phyloP scores from a whole-genome alignment of 2,797 vertebrate species.

The Sciurus vulgaris region DNA sequence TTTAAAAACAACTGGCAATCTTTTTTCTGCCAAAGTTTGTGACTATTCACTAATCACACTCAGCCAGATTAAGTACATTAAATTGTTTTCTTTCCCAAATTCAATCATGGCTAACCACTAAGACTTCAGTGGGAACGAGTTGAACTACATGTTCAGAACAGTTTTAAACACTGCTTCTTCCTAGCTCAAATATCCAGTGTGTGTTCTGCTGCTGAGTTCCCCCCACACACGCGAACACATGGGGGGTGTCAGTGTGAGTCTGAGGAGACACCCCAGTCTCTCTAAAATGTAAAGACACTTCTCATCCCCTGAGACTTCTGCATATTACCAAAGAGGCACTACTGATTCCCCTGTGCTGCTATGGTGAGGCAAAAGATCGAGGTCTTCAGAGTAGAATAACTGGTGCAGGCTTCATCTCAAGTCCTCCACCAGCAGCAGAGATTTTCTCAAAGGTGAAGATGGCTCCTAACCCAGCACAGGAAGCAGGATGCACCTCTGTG shows the following conservation, averaged over 20 bases:
- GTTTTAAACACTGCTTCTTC: neutral
- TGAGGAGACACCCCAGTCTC: neutral
- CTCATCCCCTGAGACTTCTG: neutral
- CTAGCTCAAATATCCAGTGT: neutral
- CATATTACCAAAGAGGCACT: neutral
- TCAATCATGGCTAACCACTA: neutral
- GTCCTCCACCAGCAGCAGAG: neutral
- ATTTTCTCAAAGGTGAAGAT: neutral
- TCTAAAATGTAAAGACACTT: neutral
- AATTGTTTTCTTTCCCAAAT: neutral
- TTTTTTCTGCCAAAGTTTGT: neutral
- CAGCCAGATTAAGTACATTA: neutral
- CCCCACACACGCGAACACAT: too few relatives aligned
- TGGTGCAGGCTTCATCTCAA: rapidly evolving
- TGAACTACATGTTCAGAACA: neutral
- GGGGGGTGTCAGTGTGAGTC: rapidly evolving
- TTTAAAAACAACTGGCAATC: neutral
- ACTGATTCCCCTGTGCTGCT: neutral
- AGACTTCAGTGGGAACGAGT: neutral
- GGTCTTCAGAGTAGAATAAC: neutral
- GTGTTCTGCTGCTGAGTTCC: rapidly evolving
- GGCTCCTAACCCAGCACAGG: neutral
- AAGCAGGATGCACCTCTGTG: neutral
- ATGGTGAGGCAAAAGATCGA: rapidly evolving
- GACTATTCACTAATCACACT: neutral